Evolutionary conservation across 35 echinoderm and acorn worm genomes (phyloP).

Genomic region (Anneissia japonica): DNA sequence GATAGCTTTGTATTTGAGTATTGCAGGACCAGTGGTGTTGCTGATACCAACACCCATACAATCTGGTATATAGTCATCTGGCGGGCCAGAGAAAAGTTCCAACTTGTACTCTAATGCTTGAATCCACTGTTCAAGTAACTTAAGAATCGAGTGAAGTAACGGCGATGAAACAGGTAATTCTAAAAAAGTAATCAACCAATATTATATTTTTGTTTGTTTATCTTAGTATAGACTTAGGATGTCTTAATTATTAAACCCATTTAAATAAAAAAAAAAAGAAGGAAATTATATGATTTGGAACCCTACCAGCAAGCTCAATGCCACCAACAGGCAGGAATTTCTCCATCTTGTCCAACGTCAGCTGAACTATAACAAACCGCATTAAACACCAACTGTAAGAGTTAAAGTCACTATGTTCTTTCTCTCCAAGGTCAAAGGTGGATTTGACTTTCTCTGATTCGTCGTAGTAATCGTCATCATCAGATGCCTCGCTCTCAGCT

Average conservation of each 20-base stretch:
- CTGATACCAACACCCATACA: slow-evolving; percentile 39
- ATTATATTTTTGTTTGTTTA: too few relatives aligned
- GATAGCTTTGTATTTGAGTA: slow-evolving; percentile 86
- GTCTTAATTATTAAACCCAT: too few relatives aligned
- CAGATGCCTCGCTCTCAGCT: slow-evolving; percentile 74
- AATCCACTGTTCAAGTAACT: slow-evolving; percentile 91
- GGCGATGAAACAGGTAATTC: slow-evolving; percentile 89
- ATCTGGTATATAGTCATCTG: slow-evolving; percentile 75
- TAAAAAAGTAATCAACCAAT: slow-evolving; percentile 18
- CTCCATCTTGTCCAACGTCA: slow-evolving; percentile 67
- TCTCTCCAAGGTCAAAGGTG: slow-evolving; percentile 24
- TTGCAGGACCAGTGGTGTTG: slow-evolving; percentile 58
- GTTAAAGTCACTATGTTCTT: slow-evolving; percentile 65
- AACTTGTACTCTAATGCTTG: slow-evolving; percentile 64
- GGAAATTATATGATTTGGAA: neutral
- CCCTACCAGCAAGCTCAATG: slow-evolving; percentile 79
- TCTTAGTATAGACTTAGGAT: too few relatives aligned
- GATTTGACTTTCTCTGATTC: slow-evolving; percentile 28
- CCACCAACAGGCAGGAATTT: slow-evolving; percentile 58
- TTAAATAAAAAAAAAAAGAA: too few relatives aligned
- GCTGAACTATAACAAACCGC: slow-evolving; percentile 65
- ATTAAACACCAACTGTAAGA: slow-evolving; percentile 99
- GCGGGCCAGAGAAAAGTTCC: slow-evolving; percentile 87
- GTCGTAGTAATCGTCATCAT: slow-evolving; percentile 63
- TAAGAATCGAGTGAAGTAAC: slow-evolving; percentile 79